Base-by-base conservation (phyloP, 2,113 vertebrate genomes). In the Orientallactaga bullata region DNA sequence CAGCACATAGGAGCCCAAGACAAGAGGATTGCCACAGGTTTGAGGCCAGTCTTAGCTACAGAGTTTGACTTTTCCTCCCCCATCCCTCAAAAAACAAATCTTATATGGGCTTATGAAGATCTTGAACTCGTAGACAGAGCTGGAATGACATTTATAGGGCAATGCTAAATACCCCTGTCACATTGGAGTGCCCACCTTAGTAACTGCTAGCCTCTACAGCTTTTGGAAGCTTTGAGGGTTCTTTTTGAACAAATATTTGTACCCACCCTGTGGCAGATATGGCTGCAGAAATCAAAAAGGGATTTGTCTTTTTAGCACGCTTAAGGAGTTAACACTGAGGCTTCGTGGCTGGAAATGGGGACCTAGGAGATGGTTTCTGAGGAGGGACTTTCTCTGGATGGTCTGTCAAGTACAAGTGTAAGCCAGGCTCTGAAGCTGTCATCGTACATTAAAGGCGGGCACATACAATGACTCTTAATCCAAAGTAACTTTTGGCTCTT, bases 391-490 rank as follows among this genome's bases (percentile, higher is more conserved):
- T 86, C 18, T 28, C 69, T 78, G n/a, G 4, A 37, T 55, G 15
- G 10, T 68, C 55, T 65, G 35, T 79, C 35, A 89, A 42, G 47
- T 69, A 8, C 21, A 88, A 35, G 37, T 24, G 24, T 32, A 35
- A 94, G 78, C 78, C 51, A 88, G 84, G 78, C 85, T 96, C 81
- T 94, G 77, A 86, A 87, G 80, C 32, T 65, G 78, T 88, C 92
- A 87, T 77, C 32, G 4, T 93, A 90, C 96, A 89, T 80, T 89
- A 89, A 96, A 97, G 95, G 94, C 72, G 61, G 72, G 91, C 84
- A 94, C 76, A 73, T 95, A 87, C 79, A 88, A 26, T 94, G 90
- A 93, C 74, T 94, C 93, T 72, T 47, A 79, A 2, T 89, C 65
- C 89, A 90, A 13, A 91, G 69, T 78, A 68, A 89, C 37, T 74